Base-by-base conservation (phyloP, 2,888 invertebrate genomes). In the Sipunculus nudus region DNA sequence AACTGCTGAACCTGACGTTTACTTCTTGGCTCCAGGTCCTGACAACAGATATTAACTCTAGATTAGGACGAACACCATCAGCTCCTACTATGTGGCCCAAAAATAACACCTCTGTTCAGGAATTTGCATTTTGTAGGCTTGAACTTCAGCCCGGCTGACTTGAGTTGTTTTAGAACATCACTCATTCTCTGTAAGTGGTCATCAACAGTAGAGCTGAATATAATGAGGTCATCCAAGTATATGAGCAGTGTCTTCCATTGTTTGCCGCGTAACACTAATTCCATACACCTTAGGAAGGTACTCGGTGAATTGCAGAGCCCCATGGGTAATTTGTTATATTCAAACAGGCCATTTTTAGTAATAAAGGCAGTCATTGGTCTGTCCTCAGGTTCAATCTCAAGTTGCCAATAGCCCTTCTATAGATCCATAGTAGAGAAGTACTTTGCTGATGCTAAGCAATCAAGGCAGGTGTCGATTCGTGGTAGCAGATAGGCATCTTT, bases 211-310 rank as follows among this genome's bases (percentile, higher is more conserved):
- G 58, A 29, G 2, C 65, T 59, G 39, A 57, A 69, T 1, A 73
- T 56, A 10, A 82, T 71, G 5, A 81, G 73, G 59, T 83, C 79
- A 49, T 83, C 80, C 13, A 82, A 43, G 53, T 81, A 84, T 0
- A 81, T 77, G 28, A 83, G 74, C 53, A 76, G 75, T 10, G 58
- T 59, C 4, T 54, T 48, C 61, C 63, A 70, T 16, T 67, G 61
- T 19, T 79, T 39, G 0, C 71, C 76, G 0, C 64, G 56, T 25
- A 80, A 58, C 1, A 73, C 70, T 6, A 59, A 49, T 43, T 81
- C 70, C 77, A 81, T 81, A 4, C 76, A 26, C 1, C 76, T 49
- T 39, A 76, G 74, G 55, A 79, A 81, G 0, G 76, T 77, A 1
- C 75, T 70, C 0, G 78, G 78, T 13, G 55, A 23, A 25, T 26